Conservation (phyloP, 2,888 invertebrate species). For the Omphaloscelis lunosa region DNA sequence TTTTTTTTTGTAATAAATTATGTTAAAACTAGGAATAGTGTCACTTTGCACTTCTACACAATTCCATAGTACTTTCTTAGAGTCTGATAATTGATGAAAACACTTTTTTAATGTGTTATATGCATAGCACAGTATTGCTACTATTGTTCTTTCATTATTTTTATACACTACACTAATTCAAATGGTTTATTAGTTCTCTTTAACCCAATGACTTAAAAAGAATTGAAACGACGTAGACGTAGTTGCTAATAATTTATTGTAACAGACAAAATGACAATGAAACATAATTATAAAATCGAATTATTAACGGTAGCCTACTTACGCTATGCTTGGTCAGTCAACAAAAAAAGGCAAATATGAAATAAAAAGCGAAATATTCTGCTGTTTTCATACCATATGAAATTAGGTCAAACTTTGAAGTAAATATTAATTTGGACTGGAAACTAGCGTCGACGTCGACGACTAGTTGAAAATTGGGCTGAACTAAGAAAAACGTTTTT, state of each 20-base stretch:
- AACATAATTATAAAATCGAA: neutral
- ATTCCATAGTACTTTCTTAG: too few species aligned
- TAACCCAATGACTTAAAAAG: neutral
- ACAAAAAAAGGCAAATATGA: neutral
- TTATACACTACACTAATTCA: too few species aligned
- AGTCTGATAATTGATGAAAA: too few species aligned
- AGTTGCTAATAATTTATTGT: neutral
- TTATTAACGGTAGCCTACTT: neutral
- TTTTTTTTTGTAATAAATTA: too few species aligned
- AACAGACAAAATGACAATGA: neutral
- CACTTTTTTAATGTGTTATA: too few species aligned
- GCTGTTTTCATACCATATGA: constrained; percentile 9
- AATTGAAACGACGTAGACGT: neutral
- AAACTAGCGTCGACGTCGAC: constrained; percentile 6
- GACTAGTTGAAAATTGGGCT: constrained; percentile 26
- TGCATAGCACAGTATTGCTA: too few species aligned
- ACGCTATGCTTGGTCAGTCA: neutral
- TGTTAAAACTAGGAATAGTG: too few species aligned
- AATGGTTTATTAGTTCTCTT: too few species aligned
- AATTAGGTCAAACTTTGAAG: constrained; percentile 43
- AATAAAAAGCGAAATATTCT: constrained; percentile 5
- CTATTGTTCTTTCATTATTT: too few species aligned
- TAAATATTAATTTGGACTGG: constrained; percentile 41
- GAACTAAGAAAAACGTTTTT: constrained; percentile 21
- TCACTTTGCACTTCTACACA: too few species aligned